Base-by-base conservation (phyloP, 2,797 vertebrate genomes). In the Phataginus tetradactyla region DNA sequence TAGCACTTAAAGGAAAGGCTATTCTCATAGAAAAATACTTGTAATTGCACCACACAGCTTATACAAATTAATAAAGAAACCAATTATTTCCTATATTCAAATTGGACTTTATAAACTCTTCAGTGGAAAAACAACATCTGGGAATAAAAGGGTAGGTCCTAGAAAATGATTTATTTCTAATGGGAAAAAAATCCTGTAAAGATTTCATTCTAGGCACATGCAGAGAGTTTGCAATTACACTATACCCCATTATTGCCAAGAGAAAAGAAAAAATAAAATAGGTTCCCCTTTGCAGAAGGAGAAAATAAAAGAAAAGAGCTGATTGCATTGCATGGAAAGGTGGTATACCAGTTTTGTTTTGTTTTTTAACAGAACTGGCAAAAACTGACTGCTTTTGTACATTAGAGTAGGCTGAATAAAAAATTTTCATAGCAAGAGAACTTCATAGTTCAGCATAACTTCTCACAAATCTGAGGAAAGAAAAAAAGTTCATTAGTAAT, bases 1-100 rank as follows among this genome's bases (percentile, higher is more conserved):
- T 66, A 85, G 12, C 37, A 74, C 2, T 75, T 72, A 80, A 71
- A 77, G 45, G 27, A 81, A 90, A 49, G 15, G 14, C 27, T 69
- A 53, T 85, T 92, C 11, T 78, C 11, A 93, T 87, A 29, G 39
- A 79, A 91, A 94, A 89, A 39, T 71, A 49, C 7, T 23, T 87
- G 1, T 10, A 39, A 74, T 79, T 89, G 9, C 71, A 93, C 11
- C 20, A 18, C 64, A 93, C 90, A 75, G 12, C 4, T 5, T 59
- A 11, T 8, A 51, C 4, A 87, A 90, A 55, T 1, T 53, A 92
- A 80, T 64, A 75, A 93, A 86, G 25, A 88, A 94, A 92, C 7
- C 21, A 86, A 55, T 69, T 86, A 64, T 39, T 64, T 55, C 2
- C 32, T 86, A 53, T 78, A 74, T 95, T 94, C 95, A 81, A 94